Percentiles rank a stretch among this genome's conserved stretches.
Conservation (phyloP, 2,113 vertebrate species). For the Pitta sordida region DNA sequence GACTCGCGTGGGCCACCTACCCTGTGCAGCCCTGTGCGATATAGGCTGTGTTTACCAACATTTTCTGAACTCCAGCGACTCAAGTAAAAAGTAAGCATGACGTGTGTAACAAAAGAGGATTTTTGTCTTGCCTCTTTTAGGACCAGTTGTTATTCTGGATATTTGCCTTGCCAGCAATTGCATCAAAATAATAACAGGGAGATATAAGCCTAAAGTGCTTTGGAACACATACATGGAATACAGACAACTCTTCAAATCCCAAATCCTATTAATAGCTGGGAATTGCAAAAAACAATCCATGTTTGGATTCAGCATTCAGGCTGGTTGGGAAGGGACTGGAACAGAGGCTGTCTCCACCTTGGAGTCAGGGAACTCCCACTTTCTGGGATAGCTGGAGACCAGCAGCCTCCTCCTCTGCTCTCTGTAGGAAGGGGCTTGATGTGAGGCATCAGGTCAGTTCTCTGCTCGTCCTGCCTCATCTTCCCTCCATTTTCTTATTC, state of each 20-base stretch:
- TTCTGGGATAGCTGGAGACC: neutral
- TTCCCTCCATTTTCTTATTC: neutral
- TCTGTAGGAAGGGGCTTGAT: neutral
- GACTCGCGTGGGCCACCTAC: neutral
- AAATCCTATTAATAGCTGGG: neutral
- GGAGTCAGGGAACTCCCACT: neutral
- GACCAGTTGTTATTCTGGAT: neutral
- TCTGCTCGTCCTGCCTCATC: neutral
- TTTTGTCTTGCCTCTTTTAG: neutral
- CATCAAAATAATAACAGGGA: neutral
- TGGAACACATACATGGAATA: neutral
- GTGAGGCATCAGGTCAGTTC: neutral
- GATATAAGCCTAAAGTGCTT: neutral
- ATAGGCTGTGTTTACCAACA: neutral
- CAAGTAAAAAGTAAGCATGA: neutral
- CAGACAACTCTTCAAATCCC: neutral
- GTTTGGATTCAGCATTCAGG: neutral
- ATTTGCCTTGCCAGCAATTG: neutral
- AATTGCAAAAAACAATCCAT: neutral
- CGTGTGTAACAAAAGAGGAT: neutral
- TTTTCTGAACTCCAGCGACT: neutral
- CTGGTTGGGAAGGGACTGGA: neutral
- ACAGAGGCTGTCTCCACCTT: neutral
- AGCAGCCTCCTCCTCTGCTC: neutral
- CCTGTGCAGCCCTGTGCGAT: neutral